phyloP scores from a whole-genome alignment of 1,140 invertebrate genomes.

The Drosophila ercepeae region DNA sequence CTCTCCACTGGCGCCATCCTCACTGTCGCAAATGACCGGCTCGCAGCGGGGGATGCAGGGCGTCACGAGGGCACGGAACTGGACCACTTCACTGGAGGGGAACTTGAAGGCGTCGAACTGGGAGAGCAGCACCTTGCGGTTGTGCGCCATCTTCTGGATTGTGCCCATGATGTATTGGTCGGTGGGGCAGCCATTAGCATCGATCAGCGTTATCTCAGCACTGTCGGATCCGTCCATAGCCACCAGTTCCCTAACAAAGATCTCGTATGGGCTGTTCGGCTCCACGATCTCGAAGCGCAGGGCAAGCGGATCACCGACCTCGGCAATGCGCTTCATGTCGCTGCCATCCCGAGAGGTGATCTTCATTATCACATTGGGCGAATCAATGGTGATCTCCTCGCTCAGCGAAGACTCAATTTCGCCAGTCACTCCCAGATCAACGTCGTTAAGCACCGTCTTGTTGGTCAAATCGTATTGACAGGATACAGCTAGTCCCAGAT shows the following conservation, averaged over 20 bases:
- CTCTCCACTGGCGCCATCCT: slow-evolving; percentile 91
- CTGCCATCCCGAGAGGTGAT: slow-evolving; percentile 92
- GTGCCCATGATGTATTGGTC: slow-evolving; percentile 97
- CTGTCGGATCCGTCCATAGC: slow-evolving; percentile 97
- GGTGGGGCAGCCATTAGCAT: slow-evolving; percentile 95
- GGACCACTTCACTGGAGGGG: slow-evolving; percentile 96
- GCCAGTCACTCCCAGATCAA: slow-evolving; percentile 93
- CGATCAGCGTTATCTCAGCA: slow-evolving; percentile 95
- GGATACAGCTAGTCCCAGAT: slow-evolving; percentile 95
- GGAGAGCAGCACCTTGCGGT: slow-evolving; percentile 91
- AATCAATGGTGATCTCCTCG: slow-evolving; percentile 94
- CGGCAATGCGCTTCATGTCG: slow-evolving; percentile 91
- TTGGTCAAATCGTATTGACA: slow-evolving; percentile 97
- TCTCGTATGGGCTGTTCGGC: slow-evolving; percentile 95
- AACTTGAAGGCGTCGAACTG: slow-evolving; percentile 99
- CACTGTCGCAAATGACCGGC: slow-evolving; percentile 93
- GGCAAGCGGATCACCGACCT: slow-evolving; percentile 95
- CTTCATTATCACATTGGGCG: slow-evolving; percentile 96
- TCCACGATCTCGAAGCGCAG: slow-evolving; percentile 96
- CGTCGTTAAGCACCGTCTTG: slow-evolving; percentile 95
- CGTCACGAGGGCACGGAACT: slow-evolving; percentile 96
- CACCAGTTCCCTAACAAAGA: slow-evolving; percentile 96
- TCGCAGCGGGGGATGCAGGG: slow-evolving; percentile 96
- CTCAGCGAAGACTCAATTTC: slow-evolving; percentile 91
- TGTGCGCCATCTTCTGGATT: slow-evolving; percentile 91